Percentiles rank a stretch among this genome's conserved stretches.
These are phyloP conservation scores for Echeneis naucrates DNA, from an alignment of 2,797 vertebrate genomes.

Conservation along the genomic window DNA sequence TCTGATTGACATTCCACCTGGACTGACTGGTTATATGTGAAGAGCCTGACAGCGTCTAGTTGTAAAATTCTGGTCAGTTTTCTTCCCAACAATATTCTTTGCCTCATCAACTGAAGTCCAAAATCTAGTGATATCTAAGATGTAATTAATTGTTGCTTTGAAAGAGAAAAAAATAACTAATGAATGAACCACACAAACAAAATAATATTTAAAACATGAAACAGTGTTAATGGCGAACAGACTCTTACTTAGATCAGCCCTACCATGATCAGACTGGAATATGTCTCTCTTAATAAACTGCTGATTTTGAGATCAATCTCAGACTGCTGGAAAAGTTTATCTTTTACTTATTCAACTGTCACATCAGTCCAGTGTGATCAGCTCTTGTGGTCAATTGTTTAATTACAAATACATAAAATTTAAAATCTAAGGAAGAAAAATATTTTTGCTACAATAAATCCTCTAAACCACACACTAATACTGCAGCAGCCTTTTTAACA, in stretches of 20 bases:
- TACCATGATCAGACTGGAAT: not conserved
- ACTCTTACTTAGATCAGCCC: not conserved
- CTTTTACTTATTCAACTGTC: too few relatives aligned
- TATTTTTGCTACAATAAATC: too few relatives aligned
- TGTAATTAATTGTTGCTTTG: not conserved
- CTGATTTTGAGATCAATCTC: conserved; percentile 13
- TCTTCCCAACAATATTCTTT: not conserved
- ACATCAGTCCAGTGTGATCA: too few relatives aligned
- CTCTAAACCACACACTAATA: too few relatives aligned
- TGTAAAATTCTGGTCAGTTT: not conserved
- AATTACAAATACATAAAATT: too few relatives aligned
- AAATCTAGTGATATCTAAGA: not conserved
- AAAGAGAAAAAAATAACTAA: not conserved
- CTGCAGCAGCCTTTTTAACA: too few relatives aligned
- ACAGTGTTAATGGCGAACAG: not conserved
- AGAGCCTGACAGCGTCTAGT: not conserved
- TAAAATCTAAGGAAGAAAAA: too few relatives aligned
- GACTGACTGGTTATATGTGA: not conserved
- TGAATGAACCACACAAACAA: not conserved
- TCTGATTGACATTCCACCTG: not conserved
- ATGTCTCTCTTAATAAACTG: not conserved
- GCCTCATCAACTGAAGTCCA: not conserved
- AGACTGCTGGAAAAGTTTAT: not conserved
- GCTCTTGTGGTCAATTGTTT: too few relatives aligned
- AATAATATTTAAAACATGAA: too few relatives aligned